phyloP scores from a whole-genome alignment of 2,888 invertebrate species.

The Cantharis nigra region DNA sequence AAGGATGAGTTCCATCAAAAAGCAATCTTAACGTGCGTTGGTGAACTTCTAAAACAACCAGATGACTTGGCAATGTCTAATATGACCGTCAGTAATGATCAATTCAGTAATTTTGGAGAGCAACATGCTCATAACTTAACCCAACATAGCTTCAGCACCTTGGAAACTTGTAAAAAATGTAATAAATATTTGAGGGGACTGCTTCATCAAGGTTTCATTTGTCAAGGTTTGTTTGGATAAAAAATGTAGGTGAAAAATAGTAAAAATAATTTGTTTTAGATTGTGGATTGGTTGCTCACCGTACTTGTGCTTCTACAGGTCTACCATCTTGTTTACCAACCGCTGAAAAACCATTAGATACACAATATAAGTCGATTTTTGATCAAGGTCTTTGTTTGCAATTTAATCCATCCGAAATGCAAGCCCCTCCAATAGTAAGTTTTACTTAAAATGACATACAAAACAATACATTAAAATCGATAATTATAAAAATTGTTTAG shows the following conservation, averaged over 20 bases:
- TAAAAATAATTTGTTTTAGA: constrained; percentile 50
- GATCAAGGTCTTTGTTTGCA: constrained; percentile 67
- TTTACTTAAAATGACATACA: neutral
- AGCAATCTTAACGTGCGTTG: constrained; percentile 69
- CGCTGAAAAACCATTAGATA: constrained; percentile 38
- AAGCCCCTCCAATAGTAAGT: constrained; percentile 64
- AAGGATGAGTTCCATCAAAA: constrained; percentile 75
- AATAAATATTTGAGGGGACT: constrained; percentile 72
- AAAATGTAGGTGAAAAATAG: constrained; percentile 10
- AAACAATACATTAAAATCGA: neutral
- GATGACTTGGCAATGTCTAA: constrained; percentile 37
- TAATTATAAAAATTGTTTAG: neutral
- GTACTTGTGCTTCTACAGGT: constrained; percentile 69
- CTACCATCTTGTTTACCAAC: constrained; percentile 62
- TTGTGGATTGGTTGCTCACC: constrained; percentile 73
- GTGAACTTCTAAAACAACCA: constrained; percentile 62
- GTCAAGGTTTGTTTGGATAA: constrained; percentile 60
- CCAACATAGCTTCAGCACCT: constrained; percentile 68
- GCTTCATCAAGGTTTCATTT: constrained; percentile 72
- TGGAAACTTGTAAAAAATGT: constrained; percentile 75
- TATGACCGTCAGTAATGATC: constrained; percentile 36
- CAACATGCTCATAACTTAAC: constrained; percentile 56
- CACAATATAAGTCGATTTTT: constrained; percentile 58
- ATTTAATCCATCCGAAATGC: constrained; percentile 60
- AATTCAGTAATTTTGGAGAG: constrained; percentile 35